phyloP scores from a whole-genome alignment of 2,113 vertebrate species.

The Lethenteron camtschaticum region DNA sequence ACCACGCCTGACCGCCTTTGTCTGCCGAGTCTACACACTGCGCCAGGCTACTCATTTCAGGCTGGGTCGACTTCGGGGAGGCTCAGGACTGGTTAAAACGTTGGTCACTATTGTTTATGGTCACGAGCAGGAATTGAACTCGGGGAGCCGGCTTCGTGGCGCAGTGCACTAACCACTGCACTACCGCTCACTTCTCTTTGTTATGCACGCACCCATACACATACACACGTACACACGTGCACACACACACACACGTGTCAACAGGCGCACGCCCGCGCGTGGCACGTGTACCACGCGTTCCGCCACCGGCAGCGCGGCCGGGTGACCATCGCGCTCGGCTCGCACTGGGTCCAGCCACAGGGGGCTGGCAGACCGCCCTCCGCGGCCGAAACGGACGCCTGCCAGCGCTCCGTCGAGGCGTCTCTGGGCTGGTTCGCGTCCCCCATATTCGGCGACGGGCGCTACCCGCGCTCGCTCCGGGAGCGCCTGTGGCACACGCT shows the following conservation, averaged over 20 bases:
- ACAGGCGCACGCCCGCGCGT: conserved; percentile 67
- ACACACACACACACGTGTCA: neutral
- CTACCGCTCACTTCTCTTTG: too few relatives aligned
- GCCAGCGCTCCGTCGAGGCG: conserved; percentile 74
- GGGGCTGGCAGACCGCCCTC: conserved; percentile 19
- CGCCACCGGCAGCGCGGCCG: conserved; percentile 42
- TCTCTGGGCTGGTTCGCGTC: conserved; percentile 89
- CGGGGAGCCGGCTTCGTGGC: too few relatives aligned
- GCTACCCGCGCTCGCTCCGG: conserved; percentile 75
- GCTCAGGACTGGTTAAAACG: too few relatives aligned
- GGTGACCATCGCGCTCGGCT: conserved; percentile 69
- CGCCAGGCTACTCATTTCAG: too few relatives aligned
- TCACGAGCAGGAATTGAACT: too few relatives aligned
- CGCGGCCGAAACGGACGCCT: conserved; percentile 34
- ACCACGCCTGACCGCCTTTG: too few relatives aligned
- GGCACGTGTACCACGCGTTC: conserved; percentile 76
- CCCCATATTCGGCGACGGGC: conserved; percentile 66
- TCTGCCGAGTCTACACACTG: too few relatives aligned
- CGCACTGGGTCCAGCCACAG: conserved; percentile 73
- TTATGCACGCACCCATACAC: too few relatives aligned
- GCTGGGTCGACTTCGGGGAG: too few relatives aligned
- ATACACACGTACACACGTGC: too few relatives aligned
- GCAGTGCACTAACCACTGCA: too few relatives aligned
- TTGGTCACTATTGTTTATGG: too few relatives aligned
- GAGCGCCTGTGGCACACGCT: conserved; percentile 39